Evolutionary conservation across 1,140 invertebrate genomes (phyloP).

Genomic region (Papilio machaon): DNA sequence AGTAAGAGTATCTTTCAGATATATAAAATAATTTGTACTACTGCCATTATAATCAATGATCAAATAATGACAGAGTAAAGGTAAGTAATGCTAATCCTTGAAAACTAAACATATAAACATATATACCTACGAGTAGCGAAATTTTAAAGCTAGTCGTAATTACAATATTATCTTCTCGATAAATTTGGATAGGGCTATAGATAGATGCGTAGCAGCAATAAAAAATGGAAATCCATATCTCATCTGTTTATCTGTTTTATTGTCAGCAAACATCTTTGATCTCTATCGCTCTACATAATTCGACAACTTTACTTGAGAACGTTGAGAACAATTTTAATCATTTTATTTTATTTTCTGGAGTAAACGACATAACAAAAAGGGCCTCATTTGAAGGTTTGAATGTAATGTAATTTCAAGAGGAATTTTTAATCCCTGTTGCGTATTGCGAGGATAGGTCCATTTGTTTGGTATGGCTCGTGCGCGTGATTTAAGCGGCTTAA

Average conservation of each 20-base stretch:
- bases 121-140: too few relatives aligned
- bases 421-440: constrained; percentile 31
- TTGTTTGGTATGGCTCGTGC: constrained; percentile 26
- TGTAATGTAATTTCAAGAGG: constrained; percentile 33
- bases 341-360: background rate
- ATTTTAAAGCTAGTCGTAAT: background rate
- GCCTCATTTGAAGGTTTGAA: constrained; percentile 21
- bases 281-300: background rate
- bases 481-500: constrained; percentile 32
- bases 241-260: background rate
- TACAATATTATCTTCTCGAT: background rate
- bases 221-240: background rate
- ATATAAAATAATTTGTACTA: too few relatives aligned
- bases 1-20: too few relatives aligned
- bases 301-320: background rate
- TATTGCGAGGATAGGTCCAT: constrained; percentile 24
- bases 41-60: too few relatives aligned
- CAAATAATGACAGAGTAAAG: too few relatives aligned
- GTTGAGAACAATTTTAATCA: background rate
- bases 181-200: background rate
- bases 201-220: background rate
- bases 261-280: background rate
- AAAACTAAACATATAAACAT: background rate
- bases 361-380: constrained; percentile 7
- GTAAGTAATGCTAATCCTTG: background rate